Evolutionary conservation across 2,888 invertebrate genomes (phyloP), one percentile per base, ranked within the genome.

Genomic region (Perizoma flavofasciatum): DNA sequence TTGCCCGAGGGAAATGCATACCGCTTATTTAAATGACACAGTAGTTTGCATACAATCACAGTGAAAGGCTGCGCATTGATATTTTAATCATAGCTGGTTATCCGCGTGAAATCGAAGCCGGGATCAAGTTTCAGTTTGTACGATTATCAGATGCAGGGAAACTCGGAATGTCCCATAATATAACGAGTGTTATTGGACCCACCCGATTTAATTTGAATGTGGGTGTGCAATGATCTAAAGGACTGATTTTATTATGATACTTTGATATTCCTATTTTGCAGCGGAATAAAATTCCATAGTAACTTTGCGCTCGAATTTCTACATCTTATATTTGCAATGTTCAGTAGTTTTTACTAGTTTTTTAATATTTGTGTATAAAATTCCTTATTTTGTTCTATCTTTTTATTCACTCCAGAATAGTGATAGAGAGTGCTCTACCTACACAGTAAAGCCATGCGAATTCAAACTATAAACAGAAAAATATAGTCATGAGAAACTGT

Each of bases 21-120:
- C 77, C 77, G 78, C 77, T 75, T 77, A 76, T 79, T 78, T 75
- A 77, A 79, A 77, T 75, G 78, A 73, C 74, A 75, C 74, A 76
- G 75, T 83, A 81, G 82, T 91, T 90, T 85, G 91, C 89, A 89
- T 90, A 90, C 90, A 91, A 91, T 89, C 85, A 84, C 68, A 76
- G 89, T 79, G 89, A 91, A 91, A 91, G 89, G 61, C 65, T 68
- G 69, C 70, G 78, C 78, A 84, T 84, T 86, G 89, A 89, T 88
- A 88, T 87, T 89, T 86, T 90, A 90, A 90, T 90, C 85, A 79
- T 74, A 75, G 73, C 71, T 70, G 69, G 78, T 83, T 85, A 83
- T 83, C 78, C 78, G 79, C 80, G 82, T 81, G 83, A 83, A 86
- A 88, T 82, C 85, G 82, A 86, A 84, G 82, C 81, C 76, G n/a